A percentile compares a stretch with the other conserved stretches of the same genome.
These are phyloP conservation scores for Nothobranchius furzeri DNA, from an alignment of 2,113 vertebrate genomes.

Conservation along the genomic window DNA sequence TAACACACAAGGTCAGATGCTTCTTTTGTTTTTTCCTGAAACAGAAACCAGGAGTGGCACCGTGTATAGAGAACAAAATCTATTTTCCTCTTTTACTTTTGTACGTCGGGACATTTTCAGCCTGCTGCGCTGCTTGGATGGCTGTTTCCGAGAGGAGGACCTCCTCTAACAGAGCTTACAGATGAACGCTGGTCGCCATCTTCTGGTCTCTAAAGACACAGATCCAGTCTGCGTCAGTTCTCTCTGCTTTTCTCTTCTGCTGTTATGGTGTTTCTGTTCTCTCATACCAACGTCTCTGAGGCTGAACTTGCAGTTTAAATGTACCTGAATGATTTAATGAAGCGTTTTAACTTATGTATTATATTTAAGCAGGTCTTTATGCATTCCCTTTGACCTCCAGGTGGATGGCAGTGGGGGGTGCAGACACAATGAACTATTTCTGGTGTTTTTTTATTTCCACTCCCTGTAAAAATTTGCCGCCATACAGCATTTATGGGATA, in stretches of 20 bases:
- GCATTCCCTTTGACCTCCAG: conserved; percentile 67
- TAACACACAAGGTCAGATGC: conserved; percentile 54
- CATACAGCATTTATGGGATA: conserved; percentile 41
- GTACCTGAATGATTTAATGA: conserved; percentile 66
- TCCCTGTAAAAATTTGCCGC: conserved; percentile 29
- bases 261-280: conserved; percentile 58
- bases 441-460: conserved; percentile 25
- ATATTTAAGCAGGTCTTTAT: conserved; percentile 66
- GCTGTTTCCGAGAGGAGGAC: conserved; percentile 79
- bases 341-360: conserved; percentile 73
- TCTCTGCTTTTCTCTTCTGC: not conserved
- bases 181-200: not conserved
- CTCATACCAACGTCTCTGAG: conserved; percentile 38
- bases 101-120: conserved; percentile 88
- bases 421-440: conserved; percentile 49
- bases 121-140: conserved; percentile 84
- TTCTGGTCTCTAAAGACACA: not conserved
- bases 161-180: conserved; percentile 43
- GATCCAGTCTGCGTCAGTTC: conserved; percentile 8
- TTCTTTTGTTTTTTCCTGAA: conserved; percentile 80
- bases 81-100: conserved; percentile 99
- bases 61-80: conserved; percentile 99
- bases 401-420: conserved; percentile 47
- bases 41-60: conserved; percentile 73
- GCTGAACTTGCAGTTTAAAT: conserved; percentile 63